Base-by-base conservation (phyloP, 2,888 invertebrate species). In the Andrena marginata region DNA sequence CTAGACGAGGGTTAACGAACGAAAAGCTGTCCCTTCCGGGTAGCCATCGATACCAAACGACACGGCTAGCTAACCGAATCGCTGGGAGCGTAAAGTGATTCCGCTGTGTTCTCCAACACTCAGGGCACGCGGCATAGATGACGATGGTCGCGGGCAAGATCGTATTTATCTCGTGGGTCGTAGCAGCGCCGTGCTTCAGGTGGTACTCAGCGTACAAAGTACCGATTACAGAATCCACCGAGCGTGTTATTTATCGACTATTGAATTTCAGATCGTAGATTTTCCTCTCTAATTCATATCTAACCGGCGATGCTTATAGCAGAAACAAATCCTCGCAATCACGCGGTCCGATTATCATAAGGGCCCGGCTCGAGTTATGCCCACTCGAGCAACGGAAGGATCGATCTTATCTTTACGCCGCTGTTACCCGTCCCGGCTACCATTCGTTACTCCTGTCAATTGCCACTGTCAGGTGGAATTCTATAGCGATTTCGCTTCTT, bases 221-320 rank as follows among this genome's bases (percentile, higher is more conserved):
- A 80, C 85, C 89, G 87, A 91, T 91, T 90, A 91, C 82, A 86
- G 89, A 90, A 90, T 89, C 89, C 87, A 85, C 89, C 80, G 86
- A 85, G 86, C 86, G 82, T 77, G 87, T 92, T 92, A 92, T 91
- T 92, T 91, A 92, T 91, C 88, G 90, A 85, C 91, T 87, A 92
- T 92, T 92, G 92, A 92, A 92, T 92, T 91, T 89, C 90, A 89
- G 87, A 90, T 89, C 85, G 82, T 86, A 86, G 89, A 88, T 91
- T 91, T 89, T 78, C 75, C 82, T 79, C 88, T 86, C 87, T 90
- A 90, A 91, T 89, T 91, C 91, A 90, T 90, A 89, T 89, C 83
- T 80, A 78, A 84, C 75, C 82, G 80, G 76, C 71, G 82, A 71
- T 80, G 85, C 86, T 91, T 90, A 91, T 91, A 88, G 88, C 71